These are phyloP conservation scores for Campoplex capitator DNA, from an alignment of 2,888 invertebrate genomes.

Conservation along the genomic window DNA sequence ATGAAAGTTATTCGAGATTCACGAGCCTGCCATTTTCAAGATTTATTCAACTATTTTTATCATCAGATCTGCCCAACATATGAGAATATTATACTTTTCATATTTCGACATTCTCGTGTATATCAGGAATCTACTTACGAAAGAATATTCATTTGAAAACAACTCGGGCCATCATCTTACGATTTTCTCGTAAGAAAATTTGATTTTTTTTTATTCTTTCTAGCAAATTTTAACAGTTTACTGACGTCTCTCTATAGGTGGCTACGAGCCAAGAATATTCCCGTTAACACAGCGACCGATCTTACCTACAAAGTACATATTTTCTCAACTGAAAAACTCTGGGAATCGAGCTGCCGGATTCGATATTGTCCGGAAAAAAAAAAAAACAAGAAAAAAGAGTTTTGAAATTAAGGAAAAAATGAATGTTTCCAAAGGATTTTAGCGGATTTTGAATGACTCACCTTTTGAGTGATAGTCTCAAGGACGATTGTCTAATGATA, in stretches of 20 bases:
- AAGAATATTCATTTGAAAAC: background rate
- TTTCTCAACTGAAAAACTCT: background rate
- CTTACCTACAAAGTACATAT: background rate
- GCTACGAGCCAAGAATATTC: too few relatives aligned
- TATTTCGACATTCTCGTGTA: background rate
- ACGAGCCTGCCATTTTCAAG: too few relatives aligned
- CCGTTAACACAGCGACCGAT: too few relatives aligned
- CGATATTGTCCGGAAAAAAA: background rate
- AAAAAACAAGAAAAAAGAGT: background rate
- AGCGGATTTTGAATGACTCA: conserved; percentile 45
- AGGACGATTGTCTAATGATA: conserved; percentile 65
- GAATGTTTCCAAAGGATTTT: background rate
- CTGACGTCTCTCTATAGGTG: too few relatives aligned
- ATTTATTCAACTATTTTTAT: background rate
- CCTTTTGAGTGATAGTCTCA: conserved; percentile 59
- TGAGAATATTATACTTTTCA: background rate
- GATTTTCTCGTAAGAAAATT: background rate
- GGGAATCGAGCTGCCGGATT: background rate
- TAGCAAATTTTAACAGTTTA: too few relatives aligned
- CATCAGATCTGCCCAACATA: background rate
- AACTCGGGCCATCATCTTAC: background rate
- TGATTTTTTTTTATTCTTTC: too few relatives aligned
- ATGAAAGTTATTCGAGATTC: too few relatives aligned
- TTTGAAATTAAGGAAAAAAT: background rate
- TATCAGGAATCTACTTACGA: background rate